Evolutionary conservation across 1,140 invertebrate genomes (phyloP), one percentile per base, ranked within the genome.

Genomic region (Bilobella aurantiaca): DNA sequence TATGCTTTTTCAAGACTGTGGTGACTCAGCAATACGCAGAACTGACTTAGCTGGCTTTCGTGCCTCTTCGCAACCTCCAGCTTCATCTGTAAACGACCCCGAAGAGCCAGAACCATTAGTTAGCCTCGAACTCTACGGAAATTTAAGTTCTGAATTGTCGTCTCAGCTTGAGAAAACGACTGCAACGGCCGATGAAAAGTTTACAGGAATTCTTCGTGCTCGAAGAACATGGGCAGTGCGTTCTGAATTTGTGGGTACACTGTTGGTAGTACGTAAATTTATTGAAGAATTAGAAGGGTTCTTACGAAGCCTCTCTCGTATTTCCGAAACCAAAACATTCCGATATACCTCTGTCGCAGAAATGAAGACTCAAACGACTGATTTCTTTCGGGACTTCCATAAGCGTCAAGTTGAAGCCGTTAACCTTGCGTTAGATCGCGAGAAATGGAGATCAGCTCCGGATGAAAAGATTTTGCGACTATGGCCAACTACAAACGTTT

Each of bases 91-190:
- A n/a, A 42, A 23, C 3, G 68, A 73, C 25, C n/a, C 58, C n/a
- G 71, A 73, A 57, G 71, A 73, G n/a, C 66, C 71, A 12, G 71
- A 73, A 21, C 66, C 71, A 3, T 23, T 73, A 3, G 69, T 73
- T 46, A 68, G 63, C 1, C 16, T 32, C 5, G 63, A 73, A 46
- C 37, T 70, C 23, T 68, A 62, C 42, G 32, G 61, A 14, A 69
- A 56, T 0, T 65, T 73, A n/a, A 64, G 60, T 0, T 29, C 63
- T 12, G 71, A 73, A 56, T 30, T 73, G 5, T 59, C 66, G 1
- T 58, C 25, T 12, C 68, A 73, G 59, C 27, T 73, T 18, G 71
- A 73, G 57, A 73, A 73, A 49, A 67, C 71, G 23, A 70, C 71
- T 0, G 30, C 64, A 8, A 66, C 58, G n/a, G 71, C 71, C 2